Evolutionary conservation across 2,113 vertebrate genomes (phyloP).

Genomic region (Petroica traversi): DNA sequence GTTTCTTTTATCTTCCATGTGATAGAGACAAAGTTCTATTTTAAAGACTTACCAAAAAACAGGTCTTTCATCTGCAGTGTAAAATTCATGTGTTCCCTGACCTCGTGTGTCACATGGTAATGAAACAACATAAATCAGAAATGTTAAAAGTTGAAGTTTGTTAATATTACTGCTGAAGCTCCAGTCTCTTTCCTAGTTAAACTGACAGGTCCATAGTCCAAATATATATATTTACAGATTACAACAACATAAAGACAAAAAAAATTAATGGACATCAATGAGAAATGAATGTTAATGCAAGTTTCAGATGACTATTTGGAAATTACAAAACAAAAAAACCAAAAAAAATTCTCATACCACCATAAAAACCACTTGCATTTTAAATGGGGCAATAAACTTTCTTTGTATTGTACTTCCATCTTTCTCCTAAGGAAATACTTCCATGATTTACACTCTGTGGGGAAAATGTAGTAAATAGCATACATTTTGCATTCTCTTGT

Average conservation of each 20-base stretch:
- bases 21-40: constrained; percentile 46
- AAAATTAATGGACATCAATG: constrained; percentile 31
- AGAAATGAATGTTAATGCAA: constrained; percentile 32
- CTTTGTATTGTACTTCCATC: not conserved
- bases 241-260: not conserved
- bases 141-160: constrained; percentile 67
- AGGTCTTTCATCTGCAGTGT: constrained; percentile 61
- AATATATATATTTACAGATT: constrained; percentile 57
- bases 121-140: constrained; percentile 68
- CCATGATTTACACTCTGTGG: not conserved
- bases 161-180: constrained; percentile 65
- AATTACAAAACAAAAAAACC: not conserved
- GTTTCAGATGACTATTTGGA: constrained; percentile 4
- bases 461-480: not conserved
- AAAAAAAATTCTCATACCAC: not conserved
- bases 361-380: not conserved
- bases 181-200: constrained; percentile 37
- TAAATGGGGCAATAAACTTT: not conserved
- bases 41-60: constrained; percentile 31
- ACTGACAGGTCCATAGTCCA: constrained; percentile 32
- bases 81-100: constrained; percentile 69
- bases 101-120: constrained; percentile 52
- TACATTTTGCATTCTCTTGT: not conserved
- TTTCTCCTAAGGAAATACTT: not conserved
- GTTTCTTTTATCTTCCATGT: constrained; percentile 54